phyloP scores from a whole-genome alignment of 2,113 vertebrate genomes.

The Archilochus colubris region DNA sequence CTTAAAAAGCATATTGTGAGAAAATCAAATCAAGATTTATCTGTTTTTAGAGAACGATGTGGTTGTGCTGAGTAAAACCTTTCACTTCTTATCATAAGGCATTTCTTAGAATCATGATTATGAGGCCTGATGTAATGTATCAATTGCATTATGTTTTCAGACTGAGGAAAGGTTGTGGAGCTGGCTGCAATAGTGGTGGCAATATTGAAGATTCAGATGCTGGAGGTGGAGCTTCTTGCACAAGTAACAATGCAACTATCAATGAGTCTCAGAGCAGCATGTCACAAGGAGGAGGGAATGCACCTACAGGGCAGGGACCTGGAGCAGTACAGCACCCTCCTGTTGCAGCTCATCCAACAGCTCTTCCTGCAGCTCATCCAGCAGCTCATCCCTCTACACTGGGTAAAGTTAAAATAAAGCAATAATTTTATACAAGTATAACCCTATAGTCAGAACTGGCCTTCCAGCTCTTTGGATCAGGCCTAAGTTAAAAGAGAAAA shows the following conservation, averaged over 20 bases:
- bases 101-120: background rate
- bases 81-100: background rate
- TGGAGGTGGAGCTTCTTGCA: conserved; percentile 87
- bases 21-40: background rate
- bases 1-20: background rate
- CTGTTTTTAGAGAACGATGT: background rate
- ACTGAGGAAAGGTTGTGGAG: conserved; percentile 95
- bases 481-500: background rate
- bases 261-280: conserved; percentile 87
- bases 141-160: conserved; percentile 68
- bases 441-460: background rate
- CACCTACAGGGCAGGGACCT: conserved; percentile 75
- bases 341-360: conserved; percentile 81
- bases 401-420: conserved; percentile 38
- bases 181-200: conserved; percentile 97
- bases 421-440: background rate
- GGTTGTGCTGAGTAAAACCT: background rate
- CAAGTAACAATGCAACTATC: conserved; percentile 84
- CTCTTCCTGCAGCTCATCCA: conserved; percentile 73
- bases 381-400: conserved; percentile 56
- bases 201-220: conserved; percentile 96
- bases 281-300: conserved; percentile 75
- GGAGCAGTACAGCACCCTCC: conserved; percentile 81
- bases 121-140: background rate
- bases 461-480: background rate